Evolutionary conservation across 2,113 vertebrate species (phyloP), one percentile per base, ranked within the genome.

Genomic region (Rana temporaria): DNA sequence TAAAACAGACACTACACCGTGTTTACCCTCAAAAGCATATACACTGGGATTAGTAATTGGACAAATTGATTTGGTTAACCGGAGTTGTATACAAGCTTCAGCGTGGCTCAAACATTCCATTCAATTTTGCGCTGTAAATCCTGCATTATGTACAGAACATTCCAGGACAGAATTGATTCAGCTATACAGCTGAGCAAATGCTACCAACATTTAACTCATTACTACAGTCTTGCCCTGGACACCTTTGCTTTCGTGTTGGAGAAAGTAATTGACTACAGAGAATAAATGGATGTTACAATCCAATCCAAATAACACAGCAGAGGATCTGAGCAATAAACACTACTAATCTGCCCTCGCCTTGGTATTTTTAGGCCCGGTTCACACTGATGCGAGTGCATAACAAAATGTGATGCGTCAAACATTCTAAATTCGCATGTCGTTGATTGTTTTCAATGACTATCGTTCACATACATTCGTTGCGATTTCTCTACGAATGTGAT

Each of bases 101-200:
- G 48, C 0, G 24, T 52, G 60, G 66, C 62, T 48, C 53, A 30
- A 78, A 48, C 22, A 78, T 64, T 53, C 20, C 42, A 64, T 78
- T 48, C 52, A 63, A 62, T 48, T 30, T 57, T 76, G 57, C 11
- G 22, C 60, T 15, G 38, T 38, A 66, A 78, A 78, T 65, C 75
- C 42, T 19, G 48, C 26, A 62, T 62, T 66, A 48, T 78, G 75
- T 78, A 78, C 60, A 78, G 22, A 78, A 64, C 18, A 65, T 26
- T 30, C 60, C 60, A 30, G 19, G 42, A n/a, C 17, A 78, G 42
- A 65, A 48, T 48, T 48, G 62, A 66, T 77, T 77, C 60, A 24
- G 59, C 74, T 57, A 48, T 24, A 19, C 57, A 63, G 38, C 74
- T 57, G 18, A 19, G 32, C 57, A 63, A 19, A 77, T 38, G 59